Evolutionary conservation across 2,797 vertebrate genomes (phyloP).

Genomic region (Coregonus sp.): DNA sequence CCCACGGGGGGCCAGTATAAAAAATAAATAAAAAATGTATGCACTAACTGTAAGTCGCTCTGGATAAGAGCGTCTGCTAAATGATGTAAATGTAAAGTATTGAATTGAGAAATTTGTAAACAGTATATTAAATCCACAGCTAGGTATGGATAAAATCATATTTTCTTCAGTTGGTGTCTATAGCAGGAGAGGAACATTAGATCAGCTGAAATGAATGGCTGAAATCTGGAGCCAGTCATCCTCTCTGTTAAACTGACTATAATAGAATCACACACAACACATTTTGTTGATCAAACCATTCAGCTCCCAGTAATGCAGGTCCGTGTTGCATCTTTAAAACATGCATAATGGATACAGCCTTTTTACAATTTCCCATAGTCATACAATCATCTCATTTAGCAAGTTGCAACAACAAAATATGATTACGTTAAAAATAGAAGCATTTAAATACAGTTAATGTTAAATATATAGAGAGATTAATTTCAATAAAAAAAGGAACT

Average conservation of each 20-base stretch:
- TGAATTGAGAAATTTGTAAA: background rate
- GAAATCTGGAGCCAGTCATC: slow-evolving; percentile 21
- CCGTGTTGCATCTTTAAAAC: no score
- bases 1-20: no score
- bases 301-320: no score
- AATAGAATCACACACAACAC: no score
- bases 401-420: background rate
- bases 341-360: no score
- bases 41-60: no score
- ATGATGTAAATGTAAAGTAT: no score
- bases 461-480: background rate
- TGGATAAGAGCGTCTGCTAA: no score
- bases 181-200: slow-evolving; percentile 17
- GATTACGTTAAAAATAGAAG: background rate
- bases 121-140: background rate
- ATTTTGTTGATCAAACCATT: no score
- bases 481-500: background rate
- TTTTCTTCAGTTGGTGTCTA: background rate
- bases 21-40: no score
- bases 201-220: slow-evolving; percentile 24
- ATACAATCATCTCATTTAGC: background rate
- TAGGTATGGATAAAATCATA: background rate
- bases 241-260: background rate
- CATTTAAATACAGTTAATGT: background rate
- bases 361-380: no score